A percentile compares a stretch with the other conserved stretches of the same genome.
Conservation (phyloP, 2,888 invertebrate genomes). For the Elgonia sp. region DNA sequence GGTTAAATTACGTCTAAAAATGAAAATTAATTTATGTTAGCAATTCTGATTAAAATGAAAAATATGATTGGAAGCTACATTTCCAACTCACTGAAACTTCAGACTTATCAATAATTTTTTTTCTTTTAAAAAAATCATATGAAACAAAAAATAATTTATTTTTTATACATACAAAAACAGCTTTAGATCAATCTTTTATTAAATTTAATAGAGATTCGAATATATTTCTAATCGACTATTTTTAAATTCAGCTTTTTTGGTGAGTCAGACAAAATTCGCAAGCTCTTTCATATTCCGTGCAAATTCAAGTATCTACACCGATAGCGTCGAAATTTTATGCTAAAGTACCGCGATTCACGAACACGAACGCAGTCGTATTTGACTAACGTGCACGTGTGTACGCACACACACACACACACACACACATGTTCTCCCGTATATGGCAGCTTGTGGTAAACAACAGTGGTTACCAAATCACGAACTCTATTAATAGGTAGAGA, state of each 20-base stretch:
- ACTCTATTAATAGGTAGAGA: conserved; percentile 84
- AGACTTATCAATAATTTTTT: no score
- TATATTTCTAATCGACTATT: conserved; percentile 12
- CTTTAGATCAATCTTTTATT: no score
- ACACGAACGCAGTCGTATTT: conserved; percentile 53
- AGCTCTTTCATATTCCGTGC: conserved; percentile 80
- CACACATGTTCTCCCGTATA: conserved; percentile 80
- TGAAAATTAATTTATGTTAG: no score
- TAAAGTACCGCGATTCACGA: conserved; percentile 46
- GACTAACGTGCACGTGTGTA: conserved; percentile 57
- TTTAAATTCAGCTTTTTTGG: conserved; percentile 21
- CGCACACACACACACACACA: conserved; percentile 70
- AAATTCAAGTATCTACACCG: conserved; percentile 77
- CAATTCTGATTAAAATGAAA: no score
- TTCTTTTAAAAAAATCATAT: no score
- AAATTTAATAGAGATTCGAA: background rate
- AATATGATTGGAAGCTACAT: no score
- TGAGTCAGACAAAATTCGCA: conserved; percentile 74
- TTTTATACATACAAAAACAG: no score
- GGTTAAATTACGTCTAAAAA: no score
- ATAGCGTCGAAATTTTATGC: conserved; percentile 64
- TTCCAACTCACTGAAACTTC: no score
- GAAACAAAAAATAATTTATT: no score
- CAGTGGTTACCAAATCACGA: conserved; percentile 86
- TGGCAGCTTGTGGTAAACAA: conserved; percentile 85